Evolutionary conservation across 2,113 vertebrate species (phyloP).

Genomic region (Hydropotes inermis): DNA sequence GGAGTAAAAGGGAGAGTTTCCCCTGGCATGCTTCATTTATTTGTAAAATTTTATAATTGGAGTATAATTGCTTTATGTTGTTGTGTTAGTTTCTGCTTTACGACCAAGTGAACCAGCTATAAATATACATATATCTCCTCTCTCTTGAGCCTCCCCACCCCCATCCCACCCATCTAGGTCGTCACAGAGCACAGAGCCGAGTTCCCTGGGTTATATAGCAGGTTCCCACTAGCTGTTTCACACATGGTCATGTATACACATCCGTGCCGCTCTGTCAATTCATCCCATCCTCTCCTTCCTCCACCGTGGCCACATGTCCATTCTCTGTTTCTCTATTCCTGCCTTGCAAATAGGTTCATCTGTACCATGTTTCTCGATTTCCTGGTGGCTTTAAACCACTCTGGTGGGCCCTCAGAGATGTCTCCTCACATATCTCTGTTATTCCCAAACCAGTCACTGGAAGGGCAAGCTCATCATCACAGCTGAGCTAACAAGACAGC

Average conservation of each 20-base stretch:
- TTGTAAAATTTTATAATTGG: not conserved
- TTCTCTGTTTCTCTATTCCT: not conserved
- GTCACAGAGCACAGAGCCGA: not conserved
- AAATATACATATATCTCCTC: not conserved
- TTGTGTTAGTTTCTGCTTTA: not conserved
- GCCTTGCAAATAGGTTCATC: not conserved
- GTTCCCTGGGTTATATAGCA: not conserved
- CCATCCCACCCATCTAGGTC: not conserved
- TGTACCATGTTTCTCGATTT: not conserved
- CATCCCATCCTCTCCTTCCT: not conserved
- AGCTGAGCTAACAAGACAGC: not conserved
- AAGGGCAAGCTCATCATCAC: not conserved
- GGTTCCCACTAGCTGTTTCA: not conserved
- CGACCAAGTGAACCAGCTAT: not conserved
- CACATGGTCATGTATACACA: not conserved
- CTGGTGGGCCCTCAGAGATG: not conserved
- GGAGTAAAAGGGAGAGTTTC: not conserved
- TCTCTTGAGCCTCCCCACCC: not conserved
- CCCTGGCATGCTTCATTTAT: not conserved
- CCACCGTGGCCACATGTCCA: not conserved
- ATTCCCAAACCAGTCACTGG: not conserved
- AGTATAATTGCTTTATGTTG: not conserved
- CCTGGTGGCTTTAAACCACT: not conserved
- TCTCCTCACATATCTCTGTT: not conserved
- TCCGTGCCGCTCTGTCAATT: not conserved